phyloP scores from a whole-genome alignment of 2,113 vertebrate species.

The Epinephelus lanceolatus region DNA sequence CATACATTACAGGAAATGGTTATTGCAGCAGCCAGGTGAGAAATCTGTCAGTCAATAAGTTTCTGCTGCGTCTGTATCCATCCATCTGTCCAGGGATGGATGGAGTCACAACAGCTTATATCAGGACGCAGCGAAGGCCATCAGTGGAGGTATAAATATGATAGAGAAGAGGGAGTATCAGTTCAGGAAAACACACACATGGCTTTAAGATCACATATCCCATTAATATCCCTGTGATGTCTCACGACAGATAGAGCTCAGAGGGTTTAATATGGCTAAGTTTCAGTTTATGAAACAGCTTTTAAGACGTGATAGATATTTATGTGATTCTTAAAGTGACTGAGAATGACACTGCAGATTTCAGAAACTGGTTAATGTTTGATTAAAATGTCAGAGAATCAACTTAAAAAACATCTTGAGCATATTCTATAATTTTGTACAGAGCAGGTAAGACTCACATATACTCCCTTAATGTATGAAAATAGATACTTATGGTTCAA shows the following conservation, averaged over 20 bases:
- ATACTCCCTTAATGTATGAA: too few species aligned
- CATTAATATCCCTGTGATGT: not conserved
- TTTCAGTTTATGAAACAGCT: constrained; percentile 5
- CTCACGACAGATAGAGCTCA: not conserved
- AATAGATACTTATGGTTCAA: too few species aligned
- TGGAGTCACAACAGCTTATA: constrained; percentile 22
- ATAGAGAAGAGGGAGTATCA: constrained; percentile 15
- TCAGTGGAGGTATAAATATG: constrained; percentile 14
- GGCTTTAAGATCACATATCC: not conserved
- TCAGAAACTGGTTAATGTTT: not conserved
- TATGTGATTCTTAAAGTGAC: not conserved
- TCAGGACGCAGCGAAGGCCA: not conserved
- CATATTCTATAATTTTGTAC: not conserved
- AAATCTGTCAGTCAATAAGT: constrained; percentile 35
- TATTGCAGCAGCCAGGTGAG: not conserved
- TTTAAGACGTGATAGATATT: not conserved
- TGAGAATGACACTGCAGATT: not conserved
- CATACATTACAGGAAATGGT: constrained; percentile 59
- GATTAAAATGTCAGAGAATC: not conserved
- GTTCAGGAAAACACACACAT: not conserved
- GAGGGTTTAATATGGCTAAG: not conserved
- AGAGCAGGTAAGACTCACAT: not conserved
- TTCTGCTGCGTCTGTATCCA: constrained; percentile 45
- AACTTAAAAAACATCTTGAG: not conserved
- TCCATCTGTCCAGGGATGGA: constrained; percentile 14